Conservation (phyloP, 2,888 invertebrate species). For the Cybosia mesomella region DNA sequence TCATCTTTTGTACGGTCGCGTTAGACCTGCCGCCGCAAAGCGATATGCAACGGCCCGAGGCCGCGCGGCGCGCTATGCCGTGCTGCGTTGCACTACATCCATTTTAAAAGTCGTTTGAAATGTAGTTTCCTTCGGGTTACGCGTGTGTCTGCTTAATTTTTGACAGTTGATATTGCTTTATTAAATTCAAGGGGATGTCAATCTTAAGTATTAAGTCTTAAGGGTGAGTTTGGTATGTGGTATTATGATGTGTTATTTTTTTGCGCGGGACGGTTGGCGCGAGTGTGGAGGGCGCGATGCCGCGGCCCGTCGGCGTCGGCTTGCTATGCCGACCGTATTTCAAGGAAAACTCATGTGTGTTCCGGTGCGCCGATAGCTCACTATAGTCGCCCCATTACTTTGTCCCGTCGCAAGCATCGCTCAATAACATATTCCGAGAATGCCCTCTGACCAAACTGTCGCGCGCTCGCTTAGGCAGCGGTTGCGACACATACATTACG, state of each 20-base stretch:
- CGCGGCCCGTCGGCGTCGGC: slow-evolving; percentile 67
- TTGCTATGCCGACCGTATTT: slow-evolving; percentile 68
- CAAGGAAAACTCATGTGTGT: slow-evolving; percentile 78
- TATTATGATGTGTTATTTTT: slow-evolving; percentile 75
- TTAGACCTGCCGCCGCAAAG: slow-evolving; percentile 78
- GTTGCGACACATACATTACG: slow-evolving; percentile 63
- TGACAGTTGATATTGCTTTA: slow-evolving; percentile 86
- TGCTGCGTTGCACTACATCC: slow-evolving; percentile 78
- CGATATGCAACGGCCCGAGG: slow-evolving; percentile 85
- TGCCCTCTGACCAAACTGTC: slow-evolving; percentile 57
- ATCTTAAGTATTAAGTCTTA: slow-evolving; percentile 68
- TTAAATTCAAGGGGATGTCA: slow-evolving; percentile 68
- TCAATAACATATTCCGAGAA: slow-evolving; percentile 62
- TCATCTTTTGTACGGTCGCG: slow-evolving; percentile 85
- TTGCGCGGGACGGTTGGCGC: slow-evolving; percentile 83
- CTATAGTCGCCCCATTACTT: slow-evolving; percentile 57
- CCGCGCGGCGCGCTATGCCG: slow-evolving; percentile 79
- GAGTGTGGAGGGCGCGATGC: slow-evolving; percentile 71
- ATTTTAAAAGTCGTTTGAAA: slow-evolving; percentile 80
- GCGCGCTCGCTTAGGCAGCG: slow-evolving; percentile 40
- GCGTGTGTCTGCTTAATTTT: slow-evolving; percentile 85
- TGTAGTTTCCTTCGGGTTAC: slow-evolving; percentile 82
- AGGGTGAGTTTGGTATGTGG: slow-evolving; percentile 75
- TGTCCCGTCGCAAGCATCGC: slow-evolving; percentile 56
- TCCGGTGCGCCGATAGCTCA: slow-evolving; percentile 67